Evolutionary conservation across 2,113 vertebrate species (phyloP).

Genomic region (Cyphomyrus discorhynchus): DNA sequence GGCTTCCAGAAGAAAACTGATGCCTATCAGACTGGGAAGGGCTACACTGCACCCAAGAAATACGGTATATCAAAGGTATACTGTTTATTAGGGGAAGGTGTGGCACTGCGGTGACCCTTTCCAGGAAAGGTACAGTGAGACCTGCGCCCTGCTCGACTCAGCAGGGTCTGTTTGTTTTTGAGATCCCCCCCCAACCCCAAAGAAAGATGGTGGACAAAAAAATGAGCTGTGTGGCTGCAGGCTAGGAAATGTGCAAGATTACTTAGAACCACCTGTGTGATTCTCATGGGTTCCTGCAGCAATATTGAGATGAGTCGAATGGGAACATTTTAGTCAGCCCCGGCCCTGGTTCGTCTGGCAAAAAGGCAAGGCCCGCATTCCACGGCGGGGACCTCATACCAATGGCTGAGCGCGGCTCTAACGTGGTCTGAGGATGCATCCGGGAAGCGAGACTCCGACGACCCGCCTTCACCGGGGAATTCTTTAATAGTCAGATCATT

Average conservation of each 20-base stretch:
- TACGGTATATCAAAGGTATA: neutral
- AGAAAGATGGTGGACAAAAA: neutral
- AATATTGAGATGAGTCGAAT: neutral
- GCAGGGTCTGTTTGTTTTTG: neutral
- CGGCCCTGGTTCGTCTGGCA: neutral
- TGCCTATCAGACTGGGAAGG: neutral
- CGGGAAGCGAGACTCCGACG: neutral
- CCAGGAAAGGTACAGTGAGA: neutral
- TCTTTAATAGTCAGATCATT: neutral
- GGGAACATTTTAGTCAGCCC: neutral
- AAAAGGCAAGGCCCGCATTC: neutral
- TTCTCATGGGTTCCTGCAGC: neutral
- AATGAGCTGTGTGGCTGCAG: neutral
- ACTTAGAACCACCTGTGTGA: neutral
- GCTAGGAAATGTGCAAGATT: neutral
- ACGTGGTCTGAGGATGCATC: neutral
- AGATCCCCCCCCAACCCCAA: neutral
- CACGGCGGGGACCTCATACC: neutral
- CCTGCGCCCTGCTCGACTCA: neutral
- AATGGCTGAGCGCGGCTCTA: neutral
- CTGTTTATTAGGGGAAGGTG: neutral
- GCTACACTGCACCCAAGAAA: neutral
- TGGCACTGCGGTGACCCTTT: neutral
- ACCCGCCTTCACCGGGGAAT: neutral
- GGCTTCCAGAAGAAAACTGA: neutral